Percentiles rank a stretch among this genome's conserved stretches.
phyloP scores from a whole-genome alignment of 2,888 invertebrate species.

The Tortricodes alternella region DNA sequence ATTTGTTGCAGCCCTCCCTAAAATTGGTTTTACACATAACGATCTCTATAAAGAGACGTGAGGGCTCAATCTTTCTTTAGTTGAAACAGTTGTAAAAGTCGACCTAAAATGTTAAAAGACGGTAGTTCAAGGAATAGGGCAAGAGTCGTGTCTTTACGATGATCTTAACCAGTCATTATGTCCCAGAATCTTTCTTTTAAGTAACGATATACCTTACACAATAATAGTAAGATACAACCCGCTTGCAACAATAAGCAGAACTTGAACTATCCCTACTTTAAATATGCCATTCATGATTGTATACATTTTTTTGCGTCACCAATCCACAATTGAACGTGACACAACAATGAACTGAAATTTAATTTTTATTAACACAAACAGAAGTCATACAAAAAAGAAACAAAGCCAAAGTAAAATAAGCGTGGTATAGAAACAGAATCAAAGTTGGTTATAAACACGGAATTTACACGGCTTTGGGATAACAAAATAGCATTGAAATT shows the following conservation, averaged over 20 bases:
- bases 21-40: conserved; percentile 21
- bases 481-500: conserved; percentile 20
- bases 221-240: no score
- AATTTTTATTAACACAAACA: no score
- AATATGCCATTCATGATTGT: no score
- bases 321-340: no score
- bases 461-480: conserved; percentile 1
- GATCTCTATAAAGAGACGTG: neutral
- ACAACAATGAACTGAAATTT: no score
- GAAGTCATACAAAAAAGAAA: neutral
- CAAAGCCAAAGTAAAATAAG: neutral
- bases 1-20: conserved; percentile 24
- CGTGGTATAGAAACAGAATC: neutral
- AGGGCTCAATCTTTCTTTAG: neutral
- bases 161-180: no score
- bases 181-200: no score
- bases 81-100: conserved; percentile 4
- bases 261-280: no score
- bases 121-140: conserved; percentile 11
- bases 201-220: no score
- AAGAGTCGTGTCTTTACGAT: no score
- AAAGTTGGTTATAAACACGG: neutral
- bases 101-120: neutral
- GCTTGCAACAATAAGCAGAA: no score
- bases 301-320: no score